A percentile compares a stretch with the other conserved stretches of the same genome.
These are phyloP conservation scores for Uropsilus gracilis DNA, from an alignment of 2,113 vertebrate species.

Conservation along the genomic window DNA sequence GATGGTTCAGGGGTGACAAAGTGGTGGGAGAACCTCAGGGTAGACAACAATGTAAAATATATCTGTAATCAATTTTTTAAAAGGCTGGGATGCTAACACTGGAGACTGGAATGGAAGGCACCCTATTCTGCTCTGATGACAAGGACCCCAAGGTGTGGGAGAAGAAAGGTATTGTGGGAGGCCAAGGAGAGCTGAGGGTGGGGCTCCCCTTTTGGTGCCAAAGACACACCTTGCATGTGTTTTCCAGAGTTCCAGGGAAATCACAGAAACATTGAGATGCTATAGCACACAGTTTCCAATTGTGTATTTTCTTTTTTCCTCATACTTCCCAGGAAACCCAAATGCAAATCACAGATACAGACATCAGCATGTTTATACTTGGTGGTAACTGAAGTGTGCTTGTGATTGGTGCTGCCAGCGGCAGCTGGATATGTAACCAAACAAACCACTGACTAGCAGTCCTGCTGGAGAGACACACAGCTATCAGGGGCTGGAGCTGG, in stretches of 20 bases:
- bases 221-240: neutral
- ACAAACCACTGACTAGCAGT: neutral
- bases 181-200: neutral
- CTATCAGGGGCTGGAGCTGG: neutral
- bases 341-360: neutral
- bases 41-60: no score
- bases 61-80: no score
- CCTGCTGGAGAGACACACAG: neutral
- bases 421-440: constrained; percentile 57
- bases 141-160: neutral
- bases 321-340: constrained; percentile 9
- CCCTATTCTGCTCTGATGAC: neutral
- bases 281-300: neutral
- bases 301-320: neutral
- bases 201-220: neutral
- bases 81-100: neutral
- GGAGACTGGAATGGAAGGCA: neutral
- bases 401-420: neutral
- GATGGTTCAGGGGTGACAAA: no score
- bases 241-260: neutral
- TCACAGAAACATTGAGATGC: neutral
- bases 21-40: no score
- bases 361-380: neutral
- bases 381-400: neutral
- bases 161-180: neutral